Evolutionary conservation across 1,140 invertebrate species (phyloP).

Genomic region (Hycleus cichorii): DNA sequence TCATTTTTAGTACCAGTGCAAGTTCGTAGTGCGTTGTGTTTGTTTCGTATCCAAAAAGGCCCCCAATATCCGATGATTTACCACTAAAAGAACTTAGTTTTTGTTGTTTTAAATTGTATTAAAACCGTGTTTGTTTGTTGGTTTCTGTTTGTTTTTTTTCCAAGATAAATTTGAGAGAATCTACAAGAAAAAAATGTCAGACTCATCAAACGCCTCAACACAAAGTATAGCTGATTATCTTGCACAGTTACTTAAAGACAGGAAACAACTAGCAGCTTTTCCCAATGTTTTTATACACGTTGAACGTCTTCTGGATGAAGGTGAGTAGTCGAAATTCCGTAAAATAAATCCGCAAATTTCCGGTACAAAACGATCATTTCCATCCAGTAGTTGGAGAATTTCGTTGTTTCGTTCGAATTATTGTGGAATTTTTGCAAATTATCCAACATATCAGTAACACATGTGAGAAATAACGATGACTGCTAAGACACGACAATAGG

Average conservation of each 20-base stretch:
- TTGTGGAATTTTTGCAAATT: conserved; percentile 1
- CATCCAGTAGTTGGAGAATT: background rate
- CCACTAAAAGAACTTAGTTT: background rate
- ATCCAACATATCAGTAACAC: conserved; percentile 23
- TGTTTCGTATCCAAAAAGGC: background rate
- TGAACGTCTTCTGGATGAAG: conserved; percentile 98
- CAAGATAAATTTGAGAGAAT: background rate
- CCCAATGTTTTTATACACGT: conserved; percentile 99
- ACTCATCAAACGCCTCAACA: conserved; percentile 61
- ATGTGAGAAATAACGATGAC: background rate
- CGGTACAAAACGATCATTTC: background rate
- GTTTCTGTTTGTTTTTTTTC: background rate
- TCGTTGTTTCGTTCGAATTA: background rate
- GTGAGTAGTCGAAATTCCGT: conserved; percentile 55
- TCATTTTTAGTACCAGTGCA: background rate
- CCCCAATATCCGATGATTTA: background rate
- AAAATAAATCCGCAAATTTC: no score
- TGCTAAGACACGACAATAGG: conserved; percentile 2
- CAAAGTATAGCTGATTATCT: conserved; percentile 98
- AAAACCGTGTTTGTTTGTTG: background rate
- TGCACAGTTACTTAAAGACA: conserved; percentile 99
- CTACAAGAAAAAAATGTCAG: conserved; percentile 44
- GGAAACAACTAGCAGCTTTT: conserved; percentile 98
- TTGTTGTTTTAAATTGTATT: background rate
- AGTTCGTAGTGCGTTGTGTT: conserved; percentile 7